Evolutionary conservation across 2,888 invertebrate species (phyloP).

Genomic region (Latrodectus hesperus): DNA sequence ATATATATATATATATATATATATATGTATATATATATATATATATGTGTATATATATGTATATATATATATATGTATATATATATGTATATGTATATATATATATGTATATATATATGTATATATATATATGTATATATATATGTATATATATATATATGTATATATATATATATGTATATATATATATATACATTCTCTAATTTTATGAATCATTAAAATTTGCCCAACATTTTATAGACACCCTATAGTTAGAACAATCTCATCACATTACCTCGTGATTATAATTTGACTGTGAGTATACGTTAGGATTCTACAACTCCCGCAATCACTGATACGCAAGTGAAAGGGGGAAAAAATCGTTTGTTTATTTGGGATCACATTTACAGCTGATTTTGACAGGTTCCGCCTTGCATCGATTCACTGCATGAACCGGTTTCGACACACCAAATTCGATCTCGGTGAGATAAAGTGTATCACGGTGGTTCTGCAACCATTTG

Average conservation of each 20-base stretch:
- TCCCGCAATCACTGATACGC: background rate
- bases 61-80: background rate
- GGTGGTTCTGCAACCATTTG: too few relatives aligned
- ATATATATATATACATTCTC: background rate
- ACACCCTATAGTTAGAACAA: background rate
- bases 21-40: slow-evolving; percentile 2
- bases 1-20: slow-evolving; percentile 4
- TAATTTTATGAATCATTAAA: too few relatives aligned
- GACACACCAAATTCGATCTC: too few relatives aligned
- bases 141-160: slow-evolving; percentile 5
- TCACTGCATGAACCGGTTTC: too few relatives aligned
- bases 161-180: background rate
- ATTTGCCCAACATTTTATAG: too few relatives aligned
- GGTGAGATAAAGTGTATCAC: too few relatives aligned
- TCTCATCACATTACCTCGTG: background rate
- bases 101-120: background rate
- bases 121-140: background rate
- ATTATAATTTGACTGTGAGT: background rate
- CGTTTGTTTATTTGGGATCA: too few relatives aligned
- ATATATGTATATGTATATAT: slow-evolving; percentile 2
- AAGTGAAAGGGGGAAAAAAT: too few relatives aligned
- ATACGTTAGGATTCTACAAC: background rate
- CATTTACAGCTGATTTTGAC: too few relatives aligned
- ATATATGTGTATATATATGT: slow-evolving; percentile 1
- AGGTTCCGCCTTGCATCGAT: too few relatives aligned